These are phyloP conservation scores for Sylvietta virens DNA, from an alignment of 2,113 vertebrate genomes.

Conservation along the genomic window DNA sequence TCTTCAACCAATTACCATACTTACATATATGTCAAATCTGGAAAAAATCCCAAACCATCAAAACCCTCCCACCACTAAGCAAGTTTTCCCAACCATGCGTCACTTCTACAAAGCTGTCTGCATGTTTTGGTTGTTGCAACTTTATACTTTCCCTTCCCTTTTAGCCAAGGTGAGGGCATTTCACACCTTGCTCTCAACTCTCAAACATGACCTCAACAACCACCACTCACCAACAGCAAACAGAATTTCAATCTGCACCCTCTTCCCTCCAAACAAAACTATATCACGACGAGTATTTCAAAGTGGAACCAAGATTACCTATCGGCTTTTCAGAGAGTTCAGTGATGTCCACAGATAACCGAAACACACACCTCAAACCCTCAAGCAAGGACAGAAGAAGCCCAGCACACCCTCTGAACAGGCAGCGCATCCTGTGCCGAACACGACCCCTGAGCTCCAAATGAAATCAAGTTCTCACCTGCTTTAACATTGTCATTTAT, in stretches of 20 bases:
- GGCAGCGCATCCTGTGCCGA: not conserved
- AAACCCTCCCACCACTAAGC: not conserved
- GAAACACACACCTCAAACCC: not conserved
- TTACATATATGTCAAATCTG: fast-evolving
- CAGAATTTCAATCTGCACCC: not conserved
- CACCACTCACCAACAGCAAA: not conserved
- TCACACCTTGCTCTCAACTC: not conserved
- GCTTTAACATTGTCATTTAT: not conserved
- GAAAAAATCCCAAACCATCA: not conserved
- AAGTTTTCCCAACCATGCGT: fast-evolving
- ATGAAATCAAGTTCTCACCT: not conserved
- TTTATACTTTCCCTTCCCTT: not conserved
- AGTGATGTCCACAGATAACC: not conserved
- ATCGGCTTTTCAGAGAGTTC: not conserved
- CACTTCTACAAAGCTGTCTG: not conserved
- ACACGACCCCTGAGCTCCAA: not conserved
- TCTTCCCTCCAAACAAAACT: not conserved
- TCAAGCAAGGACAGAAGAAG: not conserved
- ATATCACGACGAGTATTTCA: fast-evolving
- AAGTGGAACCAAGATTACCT: not conserved
- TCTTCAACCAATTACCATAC: not conserved
- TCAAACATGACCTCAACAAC: not conserved
- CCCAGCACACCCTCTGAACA: not conserved
- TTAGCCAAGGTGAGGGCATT: not conserved
- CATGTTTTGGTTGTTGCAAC: not conserved